Conservation (phyloP, 2,113 vertebrate species). For the Phylloscopus whistleri region DNA sequence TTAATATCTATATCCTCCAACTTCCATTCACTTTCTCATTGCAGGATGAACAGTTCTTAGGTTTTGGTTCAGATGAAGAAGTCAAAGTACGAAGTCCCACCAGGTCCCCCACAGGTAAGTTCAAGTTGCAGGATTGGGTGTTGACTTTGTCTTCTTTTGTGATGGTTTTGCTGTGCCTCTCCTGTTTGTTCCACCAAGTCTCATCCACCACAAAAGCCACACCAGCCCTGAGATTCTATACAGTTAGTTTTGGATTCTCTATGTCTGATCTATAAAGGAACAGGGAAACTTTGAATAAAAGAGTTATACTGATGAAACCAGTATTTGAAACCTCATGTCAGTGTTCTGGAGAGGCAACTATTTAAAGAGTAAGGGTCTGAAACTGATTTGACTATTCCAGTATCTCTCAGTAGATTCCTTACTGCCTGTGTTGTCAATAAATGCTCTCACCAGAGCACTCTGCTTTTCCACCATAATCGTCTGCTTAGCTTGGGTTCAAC, state of each 20-base stretch:
- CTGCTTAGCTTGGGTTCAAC: background rate
- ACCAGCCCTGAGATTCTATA: background rate
- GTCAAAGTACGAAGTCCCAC: constrained; percentile 86
- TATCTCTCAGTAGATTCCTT: background rate
- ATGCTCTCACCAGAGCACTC: background rate
- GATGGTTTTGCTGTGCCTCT: background rate
- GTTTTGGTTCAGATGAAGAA: constrained; percentile 90
- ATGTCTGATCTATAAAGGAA: background rate
- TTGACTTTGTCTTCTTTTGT: background rate
- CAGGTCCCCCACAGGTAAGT: constrained; percentile 82
- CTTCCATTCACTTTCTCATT: constrained; percentile 57
- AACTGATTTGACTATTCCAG: background rate
- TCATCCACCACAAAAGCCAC: background rate
- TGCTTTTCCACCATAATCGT: background rate
- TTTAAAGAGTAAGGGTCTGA: background rate
- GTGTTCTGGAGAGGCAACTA: background rate
- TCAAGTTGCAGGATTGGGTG: background rate
- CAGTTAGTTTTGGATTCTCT: background rate
- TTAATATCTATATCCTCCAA: background rate
- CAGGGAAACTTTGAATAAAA: background rate
- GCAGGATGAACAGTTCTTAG: constrained; percentile 94
- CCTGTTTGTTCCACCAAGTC: background rate
- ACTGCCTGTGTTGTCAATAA: background rate
- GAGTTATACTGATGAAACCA: background rate
- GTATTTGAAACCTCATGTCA: background rate